Evolutionary conservation across 2,888 invertebrate species (phyloP), one percentile per base, ranked within the genome.

Genomic region (Hyposoter didymator): DNA sequence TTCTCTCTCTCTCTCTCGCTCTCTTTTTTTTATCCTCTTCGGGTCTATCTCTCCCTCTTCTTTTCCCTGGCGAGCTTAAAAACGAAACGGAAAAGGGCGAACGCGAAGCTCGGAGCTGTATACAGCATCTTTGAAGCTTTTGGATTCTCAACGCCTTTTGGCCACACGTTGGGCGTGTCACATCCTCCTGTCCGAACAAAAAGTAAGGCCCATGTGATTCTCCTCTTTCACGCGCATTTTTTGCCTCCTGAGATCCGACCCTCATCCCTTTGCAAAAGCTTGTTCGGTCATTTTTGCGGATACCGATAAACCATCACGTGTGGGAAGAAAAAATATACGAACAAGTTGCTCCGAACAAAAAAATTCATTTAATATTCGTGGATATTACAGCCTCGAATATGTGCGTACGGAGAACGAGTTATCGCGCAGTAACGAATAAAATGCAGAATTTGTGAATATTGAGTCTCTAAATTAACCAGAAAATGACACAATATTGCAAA

Each of bases 1-100:
- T 19, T 8, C 10, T 43, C 14, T 43, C 43, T 70, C 86, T n/a
- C 32, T 78, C 83, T 84, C 74, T 82, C n/a, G n/a, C n/a, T n/a
- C n/a, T n/a, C n/a, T n/a, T n/a, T n/a, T 43, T 49, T 22, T 14
- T 32, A 32, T 32, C 32, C 32, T 32, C 28, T 39, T 14, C 22
- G 62, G 5, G 6, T 62, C 72, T 67, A 49, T 76, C 64, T 72
- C 86, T n/a, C 32, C 78, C 83, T 84, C 74, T 82, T 35, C 0
- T 64, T 32, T 43, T 0, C 22, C 12, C 6, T 43, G 14, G 12
- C 28, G 12, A 22, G 5, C 35, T 45, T 28, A 22, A 0, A 7
- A 28, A 59, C 28, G 12, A 59, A 28, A 59, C 1, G 22, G 22
- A 19, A 22, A 2, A 22, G 22, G 28, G 5, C 4, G 28, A 59